A percentile compares a stretch with the other conserved stretches of the same genome.
Conservation (phyloP, 2,113 vertebrate species). For the Callionymus lyra region DNA sequence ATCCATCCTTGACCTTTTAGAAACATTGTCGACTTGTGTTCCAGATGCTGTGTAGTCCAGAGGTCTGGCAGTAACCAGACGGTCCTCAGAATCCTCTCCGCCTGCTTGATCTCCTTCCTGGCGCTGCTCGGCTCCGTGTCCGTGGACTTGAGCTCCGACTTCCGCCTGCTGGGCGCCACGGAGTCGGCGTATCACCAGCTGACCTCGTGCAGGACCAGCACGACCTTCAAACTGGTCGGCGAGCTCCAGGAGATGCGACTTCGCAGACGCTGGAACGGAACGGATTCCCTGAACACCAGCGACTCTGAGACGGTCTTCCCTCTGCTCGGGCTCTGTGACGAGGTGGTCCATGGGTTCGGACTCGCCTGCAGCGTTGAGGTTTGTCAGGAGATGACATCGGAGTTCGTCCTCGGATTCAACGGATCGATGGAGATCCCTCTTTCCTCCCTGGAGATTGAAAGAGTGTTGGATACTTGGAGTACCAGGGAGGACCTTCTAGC, state of each 20-base stretch:
- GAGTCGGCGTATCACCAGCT: constrained; percentile 59
- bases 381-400: constrained; percentile 43
- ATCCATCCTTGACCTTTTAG: background rate
- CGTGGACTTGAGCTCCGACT: constrained; percentile 61
- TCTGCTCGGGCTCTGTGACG: constrained; percentile 45
- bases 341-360: constrained; percentile 20
- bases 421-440: constrained; percentile 9
- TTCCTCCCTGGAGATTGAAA: constrained; percentile 44
- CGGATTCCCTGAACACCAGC: background rate
- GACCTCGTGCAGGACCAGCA: constrained; percentile 61
- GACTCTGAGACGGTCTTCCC: constrained; percentile 8
- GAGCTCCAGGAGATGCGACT: constrained; percentile 64
- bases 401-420: constrained; percentile 26
- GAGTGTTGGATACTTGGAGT: constrained; percentile 58
- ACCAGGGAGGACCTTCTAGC: constrained; percentile 38
- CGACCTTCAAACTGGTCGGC: constrained; percentile 47
- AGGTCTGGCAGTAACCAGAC: constrained; percentile 48
- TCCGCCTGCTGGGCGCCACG: constrained; percentile 58
- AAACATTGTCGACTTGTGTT: background rate
- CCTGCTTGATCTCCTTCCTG: constrained; percentile 69
- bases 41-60: constrained; percentile 47
- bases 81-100: constrained; percentile 62
- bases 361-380: constrained; percentile 45
- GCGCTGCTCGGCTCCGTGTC: constrained; percentile 70
- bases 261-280: constrained; percentile 6